phyloP scores from a whole-genome alignment of 2,888 invertebrate species.

The Lasioglossum malachurum region DNA sequence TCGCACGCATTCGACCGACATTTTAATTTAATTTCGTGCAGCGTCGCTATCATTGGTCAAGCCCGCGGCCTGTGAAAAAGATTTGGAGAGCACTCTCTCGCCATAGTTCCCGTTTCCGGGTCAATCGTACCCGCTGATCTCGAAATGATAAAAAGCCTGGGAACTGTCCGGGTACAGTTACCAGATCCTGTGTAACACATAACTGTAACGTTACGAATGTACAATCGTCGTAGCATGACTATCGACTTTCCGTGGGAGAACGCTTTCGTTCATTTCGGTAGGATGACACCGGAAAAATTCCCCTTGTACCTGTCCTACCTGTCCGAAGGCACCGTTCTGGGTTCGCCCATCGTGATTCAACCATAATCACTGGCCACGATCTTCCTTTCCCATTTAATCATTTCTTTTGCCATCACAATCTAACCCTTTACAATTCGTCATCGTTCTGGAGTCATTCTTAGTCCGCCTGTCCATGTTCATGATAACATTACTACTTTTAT shows the following conservation, averaged over 20 bases:
- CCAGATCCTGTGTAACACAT: conserved; percentile 56
- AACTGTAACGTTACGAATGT: conserved; percentile 65
- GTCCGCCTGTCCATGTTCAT: no score
- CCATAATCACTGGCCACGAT: background rate
- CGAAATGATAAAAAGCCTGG: conserved; percentile 63
- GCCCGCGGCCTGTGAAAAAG: conserved; percentile 18
- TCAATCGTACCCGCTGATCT: conserved; percentile 58
- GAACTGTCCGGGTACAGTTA: conserved; percentile 65
- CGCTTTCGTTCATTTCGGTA: conserved; percentile 1
- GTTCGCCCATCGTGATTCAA: background rate
- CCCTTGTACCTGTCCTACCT: background rate
- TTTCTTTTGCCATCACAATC: background rate
- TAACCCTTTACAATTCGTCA: background rate
- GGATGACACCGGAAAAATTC: background rate
- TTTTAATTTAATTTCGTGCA: conserved; percentile 26
- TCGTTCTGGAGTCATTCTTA: no score
- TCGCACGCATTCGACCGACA: background rate
- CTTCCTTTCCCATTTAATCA: background rate
- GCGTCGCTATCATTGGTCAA: conserved; percentile 27
- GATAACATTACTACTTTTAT: no score
- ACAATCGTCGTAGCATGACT: conserved; percentile 30
- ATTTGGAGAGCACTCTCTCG: conserved; percentile 39
- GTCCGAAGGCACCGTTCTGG: background rate
- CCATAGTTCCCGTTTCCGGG: conserved; percentile 53
- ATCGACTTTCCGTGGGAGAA: conserved; percentile 37